Conservation (phyloP, 2,797 vertebrate genomes). For the Schizothorax lantsangensis region DNA sequence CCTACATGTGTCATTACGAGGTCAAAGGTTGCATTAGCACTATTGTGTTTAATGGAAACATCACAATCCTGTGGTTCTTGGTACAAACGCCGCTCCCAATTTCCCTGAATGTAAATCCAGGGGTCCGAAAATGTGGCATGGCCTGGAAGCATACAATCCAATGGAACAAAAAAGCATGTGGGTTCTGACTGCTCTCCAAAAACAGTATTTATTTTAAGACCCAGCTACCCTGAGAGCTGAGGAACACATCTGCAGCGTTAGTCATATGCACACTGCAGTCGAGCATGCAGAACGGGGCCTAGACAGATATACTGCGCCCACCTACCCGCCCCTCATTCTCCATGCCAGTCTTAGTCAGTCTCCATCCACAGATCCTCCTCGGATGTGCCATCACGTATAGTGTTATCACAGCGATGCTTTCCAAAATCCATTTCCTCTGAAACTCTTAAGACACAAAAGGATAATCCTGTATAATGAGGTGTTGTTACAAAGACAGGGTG, state of each 20-base stretch:
- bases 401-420: slow-evolving; percentile 39
- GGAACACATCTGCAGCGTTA: slow-evolving; percentile 40
- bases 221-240: slow-evolving; percentile 22
- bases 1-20: slow-evolving; percentile 67
- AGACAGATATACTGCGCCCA: slow-evolving; percentile 32
- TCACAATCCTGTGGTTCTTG: slow-evolving; percentile 12
- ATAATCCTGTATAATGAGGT: slow-evolving; percentile 43
- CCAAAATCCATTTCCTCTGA: slow-evolving; percentile 30
- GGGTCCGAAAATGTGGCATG: slow-evolving; percentile 8
- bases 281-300: background rate
- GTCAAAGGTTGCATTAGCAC: slow-evolving; percentile 65
- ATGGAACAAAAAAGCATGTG: slow-evolving; percentile 38
- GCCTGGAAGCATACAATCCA: background rate
- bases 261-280: slow-evolving; percentile 47
- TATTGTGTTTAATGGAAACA: slow-evolving; percentile 24
- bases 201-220: slow-evolving; percentile 62
- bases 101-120: background rate
- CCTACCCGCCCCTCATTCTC: background rate
- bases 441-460: slow-evolving; percentile 9
- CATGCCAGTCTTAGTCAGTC: slow-evolving; percentile 18
- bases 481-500: slow-evolving; percentile 41
- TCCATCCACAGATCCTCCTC: slow-evolving; percentile 7
- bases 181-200: slow-evolving; percentile 68
- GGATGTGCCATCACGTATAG: slow-evolving; percentile 8
- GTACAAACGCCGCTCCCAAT: background rate